A percentile compares a stretch with the other conserved stretches of the same genome.
These are phyloP conservation scores for Catharus bicknelli DNA, from an alignment of 2,113 vertebrate genomes.

Conservation along the genomic window DNA sequence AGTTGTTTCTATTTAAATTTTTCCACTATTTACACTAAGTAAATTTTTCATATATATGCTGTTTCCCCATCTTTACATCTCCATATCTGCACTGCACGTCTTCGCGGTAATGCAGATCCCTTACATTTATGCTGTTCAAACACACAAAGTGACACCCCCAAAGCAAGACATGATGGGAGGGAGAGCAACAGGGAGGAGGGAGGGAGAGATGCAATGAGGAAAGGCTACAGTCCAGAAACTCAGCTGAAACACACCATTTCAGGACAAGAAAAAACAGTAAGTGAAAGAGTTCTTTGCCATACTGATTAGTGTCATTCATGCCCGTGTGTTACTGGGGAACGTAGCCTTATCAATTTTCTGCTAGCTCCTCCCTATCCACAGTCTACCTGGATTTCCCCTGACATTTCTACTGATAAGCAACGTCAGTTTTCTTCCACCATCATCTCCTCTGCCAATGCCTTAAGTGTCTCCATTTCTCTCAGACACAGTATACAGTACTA, in stretches of 20 bases:
- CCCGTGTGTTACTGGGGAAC: neutral
- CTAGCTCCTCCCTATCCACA: neutral
- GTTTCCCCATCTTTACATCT: neutral
- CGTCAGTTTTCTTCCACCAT: neutral
- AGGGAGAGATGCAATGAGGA: neutral
- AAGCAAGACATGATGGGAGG: neutral
- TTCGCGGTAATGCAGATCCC: neutral
- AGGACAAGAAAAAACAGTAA: neutral
- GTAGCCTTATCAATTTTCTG: neutral
- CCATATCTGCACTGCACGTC: neutral
- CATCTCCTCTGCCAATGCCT: neutral
- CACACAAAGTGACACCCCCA: neutral
- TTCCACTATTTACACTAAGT: neutral
- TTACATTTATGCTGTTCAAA: neutral
- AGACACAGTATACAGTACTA: rapidly evolving
- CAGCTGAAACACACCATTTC: neutral
- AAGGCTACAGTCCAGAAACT: neutral
- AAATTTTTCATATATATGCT: neutral
- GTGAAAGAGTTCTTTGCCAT: neutral
- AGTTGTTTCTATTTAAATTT: neutral
- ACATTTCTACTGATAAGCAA: neutral
- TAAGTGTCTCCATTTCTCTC: neutral
- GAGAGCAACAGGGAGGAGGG: neutral
- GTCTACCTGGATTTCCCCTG: neutral
- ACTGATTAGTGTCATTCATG: neutral